A percentile compares a stretch with the other conserved stretches of the same genome.
Conservation (phyloP, 2,113 vertebrate genomes). For the Apistogramma diplotaenia region DNA sequence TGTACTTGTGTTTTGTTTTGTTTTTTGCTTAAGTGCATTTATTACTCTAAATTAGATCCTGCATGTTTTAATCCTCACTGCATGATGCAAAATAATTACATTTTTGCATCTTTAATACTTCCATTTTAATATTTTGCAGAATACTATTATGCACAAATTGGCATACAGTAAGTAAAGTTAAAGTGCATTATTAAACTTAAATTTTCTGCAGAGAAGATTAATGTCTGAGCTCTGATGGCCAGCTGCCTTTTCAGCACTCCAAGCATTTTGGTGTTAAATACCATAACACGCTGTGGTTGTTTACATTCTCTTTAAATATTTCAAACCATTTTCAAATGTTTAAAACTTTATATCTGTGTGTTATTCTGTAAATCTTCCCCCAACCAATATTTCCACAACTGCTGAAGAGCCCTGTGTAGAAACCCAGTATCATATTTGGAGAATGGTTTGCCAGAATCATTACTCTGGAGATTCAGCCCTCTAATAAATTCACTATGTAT, state of each 20-base stretch:
- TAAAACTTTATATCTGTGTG: slow-evolving; percentile 32
- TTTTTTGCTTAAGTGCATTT: not conserved
- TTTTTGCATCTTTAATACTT: not conserved
- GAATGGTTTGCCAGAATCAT: slow-evolving; percentile 49
- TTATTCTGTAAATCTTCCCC: slow-evolving; percentile 49
- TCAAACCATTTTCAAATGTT: slow-evolving; percentile 41
- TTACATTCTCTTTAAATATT: slow-evolving; percentile 38
- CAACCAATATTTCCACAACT: slow-evolving; percentile 53
- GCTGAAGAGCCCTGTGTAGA: slow-evolving; percentile 20
- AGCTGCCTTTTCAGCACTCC: not conserved
- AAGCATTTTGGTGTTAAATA: slow-evolving; percentile 20
- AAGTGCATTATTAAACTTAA: not conserved
- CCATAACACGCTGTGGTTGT: slow-evolving; percentile 25
- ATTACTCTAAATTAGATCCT: not conserved
- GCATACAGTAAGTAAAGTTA: not conserved
- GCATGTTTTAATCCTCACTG: not conserved
- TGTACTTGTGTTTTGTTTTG: not conserved
- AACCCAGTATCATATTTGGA: slow-evolving; percentile 58
- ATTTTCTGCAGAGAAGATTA: not conserved
- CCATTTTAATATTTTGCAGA: not conserved
- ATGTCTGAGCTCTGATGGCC: slow-evolving; percentile 11
- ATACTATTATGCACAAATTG: not conserved
- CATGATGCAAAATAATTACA: not conserved
- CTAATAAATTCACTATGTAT: slow-evolving; percentile 61
- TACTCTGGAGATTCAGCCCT: slow-evolving; percentile 39